Percentiles rank a stretch among this genome's conserved stretches.
Conservation (phyloP, 2,113 vertebrate species). For the Nymphicus hollandicus region DNA sequence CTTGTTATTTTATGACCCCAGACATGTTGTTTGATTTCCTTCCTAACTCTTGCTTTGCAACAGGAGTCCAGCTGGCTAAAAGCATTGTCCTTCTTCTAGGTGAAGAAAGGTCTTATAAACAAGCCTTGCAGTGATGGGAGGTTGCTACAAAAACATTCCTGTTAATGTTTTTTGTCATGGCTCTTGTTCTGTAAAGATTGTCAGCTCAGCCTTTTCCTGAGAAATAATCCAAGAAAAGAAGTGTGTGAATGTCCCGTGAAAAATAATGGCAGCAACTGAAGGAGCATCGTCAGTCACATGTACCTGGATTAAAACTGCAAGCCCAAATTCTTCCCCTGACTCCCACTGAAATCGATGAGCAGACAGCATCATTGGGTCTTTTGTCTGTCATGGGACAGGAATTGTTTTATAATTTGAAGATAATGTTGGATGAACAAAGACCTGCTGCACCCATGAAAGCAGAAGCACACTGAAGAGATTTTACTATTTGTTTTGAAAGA, state of each 20-base stretch:
- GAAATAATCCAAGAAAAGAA: not conserved
- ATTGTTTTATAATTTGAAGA: not conserved
- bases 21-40: not conserved
- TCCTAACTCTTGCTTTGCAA: not conserved
- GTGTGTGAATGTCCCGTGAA: not conserved
- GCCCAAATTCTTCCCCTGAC: not conserved
- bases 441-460: not conserved
- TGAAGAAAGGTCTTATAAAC: not conserved
- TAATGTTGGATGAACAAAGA: accelerated
- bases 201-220: not conserved
- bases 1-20: not conserved
- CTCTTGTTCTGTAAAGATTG: not conserved
- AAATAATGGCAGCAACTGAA: not conserved
- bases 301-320: not conserved
- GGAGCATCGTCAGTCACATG: not conserved
- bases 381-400: not conserved
- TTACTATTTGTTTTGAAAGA: not conserved
- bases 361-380: not conserved
- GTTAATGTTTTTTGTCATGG: not conserved
- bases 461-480: not conserved
- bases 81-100: not conserved
- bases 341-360: not conserved
- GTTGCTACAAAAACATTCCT: not conserved
- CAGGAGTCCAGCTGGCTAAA: not conserved
- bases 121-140: not conserved